Evolutionary conservation across 2,797 vertebrate species (phyloP), one percentile per base, ranked within the genome.

Genomic region (Helicolenus hilgendorfi): DNA sequence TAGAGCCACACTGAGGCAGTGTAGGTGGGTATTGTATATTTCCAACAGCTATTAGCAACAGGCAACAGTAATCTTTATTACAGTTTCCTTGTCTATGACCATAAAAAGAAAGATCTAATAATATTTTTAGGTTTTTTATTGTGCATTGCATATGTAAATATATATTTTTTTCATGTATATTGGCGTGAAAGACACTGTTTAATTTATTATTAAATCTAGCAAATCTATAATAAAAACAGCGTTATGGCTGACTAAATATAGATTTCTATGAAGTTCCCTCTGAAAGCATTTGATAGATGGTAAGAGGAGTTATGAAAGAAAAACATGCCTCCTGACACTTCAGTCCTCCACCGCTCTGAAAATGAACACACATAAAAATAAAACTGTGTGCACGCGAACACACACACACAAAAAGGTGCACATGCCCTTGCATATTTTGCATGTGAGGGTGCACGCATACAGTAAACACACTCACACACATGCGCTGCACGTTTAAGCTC

Each of bases 401-500:
- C 56, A 71, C n/a, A 65, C 14, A 55, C 4, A 55, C 20, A 36
- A 24, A 33, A 31, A 27, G 10, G 22, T 45, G 36, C 72, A 58
- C 71, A 53, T 59, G 13, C 5, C 63, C 45, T 20, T 2, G 15
- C 45, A 49, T 45, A 73, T 56, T 38, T 70, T 79, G 62, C 33
- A 76, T 70, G 75, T 77, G 71, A 74, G 4, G 38, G 14, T 55
- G 15, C 15, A 36, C 18, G 18, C 59, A 41, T 24, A 35, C 29
- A 85, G 31, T 20, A 59, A 33, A 53, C 22, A 72, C 14, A 64
- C 27, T 81, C 15, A 27, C 58, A 64, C 24, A 58, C 36, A 73
- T n/a, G 31, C 20, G 64, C 63, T 35, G 41, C 81, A 84, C 55
- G 35, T 75, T 89, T 83, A 92, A 92, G 88, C 85, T 89, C 77